Evolutionary conservation across 2,888 invertebrate genomes (phyloP), one percentile per base, ranked within the genome.

Genomic region (Trissonchulus latispiculum): DNA sequence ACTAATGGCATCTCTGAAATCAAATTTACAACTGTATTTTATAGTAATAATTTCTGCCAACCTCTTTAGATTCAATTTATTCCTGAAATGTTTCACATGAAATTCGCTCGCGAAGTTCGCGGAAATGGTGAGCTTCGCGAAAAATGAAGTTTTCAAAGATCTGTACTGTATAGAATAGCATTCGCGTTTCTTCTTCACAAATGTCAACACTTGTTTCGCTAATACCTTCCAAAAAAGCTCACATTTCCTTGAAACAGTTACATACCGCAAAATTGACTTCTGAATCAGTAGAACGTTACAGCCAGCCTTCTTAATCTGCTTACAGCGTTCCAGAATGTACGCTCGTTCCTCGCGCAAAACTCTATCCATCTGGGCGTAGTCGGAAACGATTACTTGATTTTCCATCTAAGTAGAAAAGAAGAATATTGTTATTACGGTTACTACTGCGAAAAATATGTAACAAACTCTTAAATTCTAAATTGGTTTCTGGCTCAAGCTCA

Each of bases 301-400:
- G 1, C 97, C 97, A 74, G 94, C 89, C 83, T 96, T 97, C 85
- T 99, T 99, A 77, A 99, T 93, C 84, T 96, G 94, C 84, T 99
- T 99, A 2, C 96, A 93, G 81, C 99, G 95, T 82, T 99, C 96
- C 74, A 99, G 87, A 80, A 99, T 95, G 84, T 99, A 99, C 72
- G 93, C 89, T 72, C 99, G 89, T 85, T 99, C 99, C 84, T 99
- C 99, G 82, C 95, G 92, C 75, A 99, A 85, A 0, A 99, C 94
- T 74, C 99, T 89, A 84, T 99, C 99, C 99, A 99, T 99, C 71
- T 96, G 96, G n/a, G 96, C 90, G 84, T 99, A 99, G 84, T 99
- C 99, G 0, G 95, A 93, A 32, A 99, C 94, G 79, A 99, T 83
- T 2, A 88, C 87, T 78, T 90, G 94, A 85, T 94, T 93, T 81